Conservation (phyloP, 2,888 invertebrate genomes). For the Diarsia dahlii region DNA sequence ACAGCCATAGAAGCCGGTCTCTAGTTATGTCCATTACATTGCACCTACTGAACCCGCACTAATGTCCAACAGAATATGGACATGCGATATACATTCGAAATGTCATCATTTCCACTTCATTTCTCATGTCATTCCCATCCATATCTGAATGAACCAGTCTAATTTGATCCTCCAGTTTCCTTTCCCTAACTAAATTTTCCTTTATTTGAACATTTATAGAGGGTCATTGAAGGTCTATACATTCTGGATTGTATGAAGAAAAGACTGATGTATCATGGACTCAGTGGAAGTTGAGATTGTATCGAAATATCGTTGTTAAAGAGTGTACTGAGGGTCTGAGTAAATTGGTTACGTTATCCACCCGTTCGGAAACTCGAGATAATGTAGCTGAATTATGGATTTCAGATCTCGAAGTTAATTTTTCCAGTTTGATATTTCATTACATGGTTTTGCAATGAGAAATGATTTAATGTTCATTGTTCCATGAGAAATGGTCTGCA, state of each 20-base stretch:
- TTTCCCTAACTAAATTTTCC: conserved; percentile 47
- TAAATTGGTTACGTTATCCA: conserved; percentile 74
- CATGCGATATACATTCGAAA: conserved; percentile 70
- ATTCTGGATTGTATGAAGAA: conserved; percentile 68
- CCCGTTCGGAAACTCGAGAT: conserved; percentile 85
- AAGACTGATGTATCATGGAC: conserved; percentile 69
- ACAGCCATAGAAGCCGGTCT: not conserved
- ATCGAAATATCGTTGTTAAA: conserved; percentile 43
- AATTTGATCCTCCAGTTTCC: conserved; percentile 66
- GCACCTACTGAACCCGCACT: conserved; percentile 60
- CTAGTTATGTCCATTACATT: conserved; percentile 11
- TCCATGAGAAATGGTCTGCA: not conserved
- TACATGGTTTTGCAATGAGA: conserved; percentile 33
- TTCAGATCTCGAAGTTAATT: conserved; percentile 74
- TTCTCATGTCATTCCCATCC: conserved; percentile 79
- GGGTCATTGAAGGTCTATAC: conserved; percentile 67
- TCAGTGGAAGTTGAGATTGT: conserved; percentile 53
- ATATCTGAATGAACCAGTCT: conserved; percentile 67
- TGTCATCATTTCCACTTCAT: conserved; percentile 80
- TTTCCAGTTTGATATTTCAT: conserved; percentile 61
- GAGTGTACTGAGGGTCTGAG: conserved; percentile 67
- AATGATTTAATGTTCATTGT: conserved; percentile 30
- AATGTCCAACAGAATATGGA: conserved; percentile 66
- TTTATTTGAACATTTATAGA: conserved; percentile 55
- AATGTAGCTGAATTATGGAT: conserved; percentile 83